Evolutionary conservation across 2,797 vertebrate genomes (phyloP).

Genomic region (Momotus momota): DNA sequence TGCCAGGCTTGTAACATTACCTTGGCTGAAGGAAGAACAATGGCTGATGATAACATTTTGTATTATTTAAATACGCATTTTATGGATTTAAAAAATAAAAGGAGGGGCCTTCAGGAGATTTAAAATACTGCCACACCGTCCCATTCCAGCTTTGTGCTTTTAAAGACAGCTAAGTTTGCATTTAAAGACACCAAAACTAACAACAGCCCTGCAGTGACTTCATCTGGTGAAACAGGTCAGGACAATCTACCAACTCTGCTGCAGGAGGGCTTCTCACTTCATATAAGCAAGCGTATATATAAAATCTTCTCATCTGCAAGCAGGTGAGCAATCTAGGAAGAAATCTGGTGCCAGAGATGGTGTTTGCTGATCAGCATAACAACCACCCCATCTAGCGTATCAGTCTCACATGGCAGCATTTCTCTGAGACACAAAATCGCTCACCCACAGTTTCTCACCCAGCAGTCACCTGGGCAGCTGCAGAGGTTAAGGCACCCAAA

Average conservation of each 20-base stretch:
- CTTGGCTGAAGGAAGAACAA: conserved; percentile 4
- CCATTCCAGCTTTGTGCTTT: background rate
- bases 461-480: background rate
- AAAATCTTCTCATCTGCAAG: background rate
- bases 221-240: background rate
- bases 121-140: background rate
- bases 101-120: background rate
- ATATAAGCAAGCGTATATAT: background rate
- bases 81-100: background rate
- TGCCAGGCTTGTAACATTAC: conserved; percentile 42
- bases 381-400: conserved; percentile 74
- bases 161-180: conserved; percentile 5
- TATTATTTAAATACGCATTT: conserved; percentile 31
- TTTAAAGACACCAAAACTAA: background rate
- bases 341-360: accelerated
- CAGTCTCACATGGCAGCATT: conserved; percentile 38
- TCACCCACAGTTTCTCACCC: too few relatives aligned
- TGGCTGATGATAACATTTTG: conserved; percentile 12
- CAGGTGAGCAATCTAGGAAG: background rate
- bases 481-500: background rate
- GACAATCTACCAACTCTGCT: background rate
- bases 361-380: conserved; percentile 13
- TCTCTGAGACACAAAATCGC: background rate
- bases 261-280: background rate
- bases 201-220: background rate